Percentiles rank a stretch among this genome's conserved stretches.
Evolutionary conservation across 2,113 vertebrate species (phyloP).

Genomic region (Pholis gunnellus): DNA sequence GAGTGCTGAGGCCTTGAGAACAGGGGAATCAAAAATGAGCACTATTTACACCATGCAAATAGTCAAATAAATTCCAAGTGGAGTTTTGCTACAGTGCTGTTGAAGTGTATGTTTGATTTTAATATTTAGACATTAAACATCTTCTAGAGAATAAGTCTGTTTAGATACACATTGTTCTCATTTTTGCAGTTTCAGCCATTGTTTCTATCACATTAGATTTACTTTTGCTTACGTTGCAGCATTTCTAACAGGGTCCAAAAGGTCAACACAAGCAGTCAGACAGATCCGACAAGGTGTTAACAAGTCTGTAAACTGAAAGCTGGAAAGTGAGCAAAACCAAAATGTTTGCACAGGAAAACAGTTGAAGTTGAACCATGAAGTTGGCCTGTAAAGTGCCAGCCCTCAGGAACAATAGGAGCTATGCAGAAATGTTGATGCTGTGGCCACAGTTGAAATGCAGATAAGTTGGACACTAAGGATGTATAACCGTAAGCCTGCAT

Average conservation of each 20-base stretch:
- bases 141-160: neutral
- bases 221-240: neutral
- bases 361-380: constrained; percentile 24
- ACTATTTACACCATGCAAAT: constrained; percentile 40
- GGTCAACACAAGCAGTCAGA: neutral
- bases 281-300: neutral
- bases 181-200: neutral
- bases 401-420: neutral
- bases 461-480: neutral
- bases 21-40: constrained; percentile 53
- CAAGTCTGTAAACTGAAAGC: neutral
- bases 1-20: constrained; percentile 82
- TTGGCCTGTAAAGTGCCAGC: constrained; percentile 17
- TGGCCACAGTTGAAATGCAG: neutral
- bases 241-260: neutral
- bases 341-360: neutral
- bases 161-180: neutral
- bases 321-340: neutral
- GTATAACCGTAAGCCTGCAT: neutral
- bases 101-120: constrained; percentile 33
- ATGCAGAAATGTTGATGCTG: neutral
- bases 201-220: neutral
- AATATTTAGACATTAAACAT: constrained; percentile 14
- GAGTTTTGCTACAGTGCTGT: constrained; percentile 18
- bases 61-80: constrained; percentile 15